phyloP scores from a whole-genome alignment of 2,888 invertebrate genomes.

The Barypeithes pellucidus region DNA sequence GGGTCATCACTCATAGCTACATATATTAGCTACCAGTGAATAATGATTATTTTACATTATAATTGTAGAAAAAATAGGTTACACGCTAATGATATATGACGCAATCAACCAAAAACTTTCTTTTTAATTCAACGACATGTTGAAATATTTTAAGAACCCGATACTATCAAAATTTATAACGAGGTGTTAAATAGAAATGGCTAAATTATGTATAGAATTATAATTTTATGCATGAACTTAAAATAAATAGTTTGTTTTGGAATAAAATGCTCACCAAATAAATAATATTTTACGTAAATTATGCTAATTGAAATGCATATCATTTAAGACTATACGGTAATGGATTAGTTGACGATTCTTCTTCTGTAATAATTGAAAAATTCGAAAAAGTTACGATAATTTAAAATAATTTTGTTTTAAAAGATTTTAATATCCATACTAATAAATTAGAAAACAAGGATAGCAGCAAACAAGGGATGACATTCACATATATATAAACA shows the following conservation, averaged over 20 bases:
- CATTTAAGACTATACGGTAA: constrained; percentile 1
- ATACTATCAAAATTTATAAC: constrained; percentile 37
- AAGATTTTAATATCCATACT: too few species aligned
- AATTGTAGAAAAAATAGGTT: too few species aligned
- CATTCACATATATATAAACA: too few species aligned
- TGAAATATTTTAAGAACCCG: constrained; percentile 33
- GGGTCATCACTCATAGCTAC: too few species aligned
- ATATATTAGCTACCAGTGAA: too few species aligned
- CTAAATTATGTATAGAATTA: constrained; percentile 26
- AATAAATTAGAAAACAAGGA: too few species aligned
- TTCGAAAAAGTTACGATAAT: too few species aligned
- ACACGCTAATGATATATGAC: neutral
- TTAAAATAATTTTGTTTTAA: too few species aligned
- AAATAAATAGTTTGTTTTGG: constrained; percentile 31
- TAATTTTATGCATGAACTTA: constrained; percentile 30
- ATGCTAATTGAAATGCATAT: constrained; percentile 20
- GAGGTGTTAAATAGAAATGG: constrained; percentile 39
- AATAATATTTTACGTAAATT: constrained; percentile 19
- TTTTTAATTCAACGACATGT: constrained; percentile 34
- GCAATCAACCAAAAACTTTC: constrained; percentile 20
- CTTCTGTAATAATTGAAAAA: too few species aligned
- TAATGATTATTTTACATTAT: too few species aligned
- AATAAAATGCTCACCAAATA: constrained; percentile 23
- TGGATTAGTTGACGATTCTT: neutral
- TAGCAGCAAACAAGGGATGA: too few species aligned